Base-by-base conservation (phyloP, 2,797 vertebrate species). In the Coilia nasus region DNA sequence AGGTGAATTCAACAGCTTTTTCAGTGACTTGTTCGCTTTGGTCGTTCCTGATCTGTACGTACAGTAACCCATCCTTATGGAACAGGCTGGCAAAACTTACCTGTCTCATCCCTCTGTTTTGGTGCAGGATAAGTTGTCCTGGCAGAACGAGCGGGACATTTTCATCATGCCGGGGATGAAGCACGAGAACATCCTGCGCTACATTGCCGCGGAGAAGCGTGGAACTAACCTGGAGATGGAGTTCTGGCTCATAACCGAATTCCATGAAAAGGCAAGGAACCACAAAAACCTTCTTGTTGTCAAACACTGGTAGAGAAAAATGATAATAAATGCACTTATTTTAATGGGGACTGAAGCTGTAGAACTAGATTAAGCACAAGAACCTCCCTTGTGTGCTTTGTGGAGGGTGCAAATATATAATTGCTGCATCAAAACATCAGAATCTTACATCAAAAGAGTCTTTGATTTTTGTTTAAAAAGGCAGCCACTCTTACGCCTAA, bases 171-270 rank as follows among this genome's bases (percentile, higher is more conserved):
- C 97, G 0, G 97, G 98, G 15, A 98, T 99, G 97, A 98, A 96
- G 89, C 98, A 99, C 0, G 97, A 98, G 60, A 98, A 98, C 93
- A 94, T 99, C 91, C 90, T 99, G 91, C 94, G 95, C 84, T 99
- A 95, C 91, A 96, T 99, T 5, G 96, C 92, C 0, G 96, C 97
- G 0, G 97, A 99, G 95, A 97, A 95, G 87, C 95, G 97, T 41
- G 97, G 97, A 75, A 94, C 90, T 85, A 97, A 95, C 94, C 92
- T 97, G 21, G 97, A 99, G 91, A 94, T 93, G 31, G 98, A 99
- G 82, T 96, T 99, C 50, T 99, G 98, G 98, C 95, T 99, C 85
- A 97, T 99, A 91, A 97, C 97, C 0, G 96, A 97, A 92, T 99
- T 96, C 89, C 97, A 99, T 0, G 96, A 98, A 91, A 96, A 96